Conservation (phyloP, 2,113 vertebrate genomes). For the Emydocephalus ijimae region DNA sequence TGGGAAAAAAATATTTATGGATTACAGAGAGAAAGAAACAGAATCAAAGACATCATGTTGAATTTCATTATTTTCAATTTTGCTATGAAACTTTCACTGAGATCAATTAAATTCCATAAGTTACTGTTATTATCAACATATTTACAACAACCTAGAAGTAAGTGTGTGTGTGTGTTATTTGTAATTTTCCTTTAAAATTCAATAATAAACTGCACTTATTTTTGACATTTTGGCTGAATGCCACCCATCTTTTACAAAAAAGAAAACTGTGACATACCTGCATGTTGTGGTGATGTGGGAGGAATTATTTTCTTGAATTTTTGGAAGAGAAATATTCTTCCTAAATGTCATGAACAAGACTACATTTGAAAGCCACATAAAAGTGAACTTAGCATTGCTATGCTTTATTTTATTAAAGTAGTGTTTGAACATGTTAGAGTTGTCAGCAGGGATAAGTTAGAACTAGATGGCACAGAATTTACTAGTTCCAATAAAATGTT, state of each 20-base stretch:
- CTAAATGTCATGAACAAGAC: not conserved
- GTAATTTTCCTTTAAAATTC: too few species aligned
- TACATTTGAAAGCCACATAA: slow-evolving; percentile 9
- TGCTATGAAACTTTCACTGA: not conserved
- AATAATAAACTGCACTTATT: not conserved
- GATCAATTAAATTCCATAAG: not conserved
- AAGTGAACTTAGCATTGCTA: not conserved
- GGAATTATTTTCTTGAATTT: slow-evolving; percentile 11
- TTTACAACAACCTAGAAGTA: not conserved
- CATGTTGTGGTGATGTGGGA: not conserved
- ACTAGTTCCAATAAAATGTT: slow-evolving; percentile 4
- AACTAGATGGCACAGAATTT: not conserved
- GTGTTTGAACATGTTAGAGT: not conserved
- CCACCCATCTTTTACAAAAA: not conserved
- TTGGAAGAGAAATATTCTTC: not conserved
- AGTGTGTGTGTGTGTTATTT: too few species aligned
- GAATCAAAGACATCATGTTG: not conserved
- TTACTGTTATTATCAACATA: not conserved
- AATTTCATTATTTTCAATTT: not conserved
- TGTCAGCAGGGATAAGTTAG: not conserved
- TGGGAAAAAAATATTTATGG: not conserved
- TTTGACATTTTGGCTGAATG: not conserved
- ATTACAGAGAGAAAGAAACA: not conserved
- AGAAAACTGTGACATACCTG: not conserved
- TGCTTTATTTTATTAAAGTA: not conserved